These are phyloP conservation scores for Rhinopithecus roxellana DNA, from an alignment of 2,113 vertebrate genomes.

Conservation along the genomic window DNA sequence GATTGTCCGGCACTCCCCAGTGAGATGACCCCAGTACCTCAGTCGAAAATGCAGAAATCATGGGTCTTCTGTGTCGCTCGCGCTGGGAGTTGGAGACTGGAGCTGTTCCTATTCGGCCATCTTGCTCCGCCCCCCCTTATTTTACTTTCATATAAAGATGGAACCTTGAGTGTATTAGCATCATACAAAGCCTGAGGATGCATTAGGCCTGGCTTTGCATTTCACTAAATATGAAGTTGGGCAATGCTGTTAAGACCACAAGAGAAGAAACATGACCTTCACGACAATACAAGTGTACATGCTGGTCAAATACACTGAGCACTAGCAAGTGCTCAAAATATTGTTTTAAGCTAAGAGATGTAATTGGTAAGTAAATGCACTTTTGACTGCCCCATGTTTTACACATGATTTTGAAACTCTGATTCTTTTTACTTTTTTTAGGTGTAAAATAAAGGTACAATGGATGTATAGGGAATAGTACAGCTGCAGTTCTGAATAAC, in stretches of 20 bases:
- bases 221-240: not conserved
- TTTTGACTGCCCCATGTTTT: conserved; percentile 28
- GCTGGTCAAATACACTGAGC: not conserved
- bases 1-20: no score
- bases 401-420: not conserved
- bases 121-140: no score
- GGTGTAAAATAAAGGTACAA: not conserved
- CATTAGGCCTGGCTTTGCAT: not conserved
- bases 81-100: no score
- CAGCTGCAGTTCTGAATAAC: conserved; percentile 59
- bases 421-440: not conserved
- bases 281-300: not conserved
- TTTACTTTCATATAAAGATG: not conserved
- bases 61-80: no score
- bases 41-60: no score
- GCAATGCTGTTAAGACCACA: not conserved
- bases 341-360: not conserved
- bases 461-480: not conserved
- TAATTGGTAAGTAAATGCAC: not conserved
- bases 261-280: not conserved
- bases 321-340: not conserved
- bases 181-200: not conserved
- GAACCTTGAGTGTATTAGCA: not conserved
- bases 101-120: no score
- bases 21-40: no score